phyloP scores from a whole-genome alignment of 1,140 invertebrate genomes.

The Hirudo medicinalis region DNA sequence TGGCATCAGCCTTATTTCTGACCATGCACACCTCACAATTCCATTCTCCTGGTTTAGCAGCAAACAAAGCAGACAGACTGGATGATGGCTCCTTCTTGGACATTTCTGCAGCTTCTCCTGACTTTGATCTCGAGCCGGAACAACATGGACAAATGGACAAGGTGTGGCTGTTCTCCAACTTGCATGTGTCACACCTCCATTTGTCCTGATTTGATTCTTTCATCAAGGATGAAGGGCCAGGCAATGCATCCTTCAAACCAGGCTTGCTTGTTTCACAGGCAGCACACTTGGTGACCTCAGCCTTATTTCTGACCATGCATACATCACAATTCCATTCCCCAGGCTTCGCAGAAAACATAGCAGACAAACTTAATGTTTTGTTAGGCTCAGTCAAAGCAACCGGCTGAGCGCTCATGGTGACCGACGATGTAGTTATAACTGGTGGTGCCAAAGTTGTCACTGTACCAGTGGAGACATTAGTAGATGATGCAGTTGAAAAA shows the following conservation, averaged over 20 bases:
- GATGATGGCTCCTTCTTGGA: conserved; percentile 8
- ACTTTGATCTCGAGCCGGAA: not conserved
- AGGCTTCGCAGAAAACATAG: conserved; percentile 45
- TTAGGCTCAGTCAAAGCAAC: not conserved
- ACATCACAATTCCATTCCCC: conserved; percentile 53
- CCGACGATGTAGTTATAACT: no score
- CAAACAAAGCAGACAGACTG: conserved; percentile 43
- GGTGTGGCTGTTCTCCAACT: not conserved
- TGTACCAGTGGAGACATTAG: no score
- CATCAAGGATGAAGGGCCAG: not conserved
- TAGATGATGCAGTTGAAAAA: no score
- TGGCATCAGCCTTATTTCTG: conserved; percentile 49
- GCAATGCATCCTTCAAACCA: conserved; percentile 14
- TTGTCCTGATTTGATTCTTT: conserved; percentile 16
- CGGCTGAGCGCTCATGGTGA: no score
- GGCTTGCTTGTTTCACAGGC: conserved; percentile 42
- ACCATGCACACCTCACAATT: conserved; percentile 62
- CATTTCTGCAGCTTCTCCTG: no score
- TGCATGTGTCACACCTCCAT: not conserved
- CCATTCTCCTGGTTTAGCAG: conserved; percentile 61
- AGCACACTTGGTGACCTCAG: conserved; percentile 47
- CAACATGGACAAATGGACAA: not conserved
- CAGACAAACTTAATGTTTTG: conserved; percentile 37
- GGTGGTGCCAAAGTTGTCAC: no score
- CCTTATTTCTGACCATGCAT: conserved; percentile 54